A percentile compares a stretch with the other conserved stretches of the same genome.
Evolutionary conservation across 2,797 vertebrate species (phyloP).

Genomic region (Smutsia temminckii): DNA sequence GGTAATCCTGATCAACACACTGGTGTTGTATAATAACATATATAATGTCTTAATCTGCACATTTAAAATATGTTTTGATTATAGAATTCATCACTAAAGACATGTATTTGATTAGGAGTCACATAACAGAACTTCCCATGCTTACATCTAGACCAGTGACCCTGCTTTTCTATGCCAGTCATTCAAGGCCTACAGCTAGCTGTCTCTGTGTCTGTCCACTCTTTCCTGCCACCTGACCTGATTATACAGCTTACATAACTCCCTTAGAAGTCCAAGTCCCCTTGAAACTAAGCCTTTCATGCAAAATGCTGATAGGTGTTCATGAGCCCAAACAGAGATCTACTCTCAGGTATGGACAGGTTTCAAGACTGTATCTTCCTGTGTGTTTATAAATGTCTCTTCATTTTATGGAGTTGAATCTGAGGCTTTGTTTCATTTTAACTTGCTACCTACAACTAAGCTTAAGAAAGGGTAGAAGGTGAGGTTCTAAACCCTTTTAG

Average conservation of each 20-base stretch:
- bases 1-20: not conserved
- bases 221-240: not conserved
- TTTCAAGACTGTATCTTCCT: not conserved
- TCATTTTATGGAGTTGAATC: not conserved
- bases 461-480: not conserved
- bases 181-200: not conserved
- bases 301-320: not conserved
- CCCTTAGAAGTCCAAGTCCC: not conserved
- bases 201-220: not conserved
- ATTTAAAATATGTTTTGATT: not conserved
- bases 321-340: not conserved
- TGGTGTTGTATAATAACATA: not conserved
- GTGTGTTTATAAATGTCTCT: not conserved
- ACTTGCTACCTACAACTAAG: not conserved
- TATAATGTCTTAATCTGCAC: not conserved
- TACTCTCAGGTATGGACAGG: not conserved
- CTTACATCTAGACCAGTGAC: not conserved
- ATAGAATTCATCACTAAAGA: not conserved
- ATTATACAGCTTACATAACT: no score
- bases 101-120: not conserved
- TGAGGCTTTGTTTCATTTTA: not conserved
- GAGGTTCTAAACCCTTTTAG: not conserved
- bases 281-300: not conserved
- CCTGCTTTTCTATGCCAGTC: not conserved
- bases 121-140: not conserved